Evolutionary conservation across 2,797 vertebrate species (phyloP).

Genomic region (Hypotaenidia philippensis): DNA sequence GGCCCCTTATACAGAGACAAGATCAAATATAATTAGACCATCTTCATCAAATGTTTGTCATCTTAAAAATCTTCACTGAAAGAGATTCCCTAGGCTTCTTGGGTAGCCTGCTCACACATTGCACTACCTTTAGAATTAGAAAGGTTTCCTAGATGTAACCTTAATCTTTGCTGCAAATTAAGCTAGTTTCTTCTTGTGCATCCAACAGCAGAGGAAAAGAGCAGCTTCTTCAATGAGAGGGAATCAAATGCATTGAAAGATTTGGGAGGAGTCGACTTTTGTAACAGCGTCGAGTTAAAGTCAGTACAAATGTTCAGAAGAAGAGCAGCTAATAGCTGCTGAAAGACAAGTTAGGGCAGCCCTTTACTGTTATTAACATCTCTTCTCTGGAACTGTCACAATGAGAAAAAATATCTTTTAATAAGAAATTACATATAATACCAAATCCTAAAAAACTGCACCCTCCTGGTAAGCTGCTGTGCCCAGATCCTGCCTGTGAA

Average conservation of each 20-base stretch:
- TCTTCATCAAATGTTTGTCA: neutral
- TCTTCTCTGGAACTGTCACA: neutral
- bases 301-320: neutral
- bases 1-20: neutral
- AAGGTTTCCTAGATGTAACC: neutral
- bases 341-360: slow-evolving; percentile 21
- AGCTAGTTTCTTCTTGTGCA: neutral
- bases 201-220: neutral
- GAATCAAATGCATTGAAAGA: neutral
- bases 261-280: slow-evolving; percentile 33
- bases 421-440: neutral
- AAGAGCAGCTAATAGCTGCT: neutral
- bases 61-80: neutral
- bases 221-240: neutral
- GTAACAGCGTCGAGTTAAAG: neutral
- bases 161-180: neutral
- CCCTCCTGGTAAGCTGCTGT: neutral
- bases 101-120: neutral
- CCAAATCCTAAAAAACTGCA: neutral
- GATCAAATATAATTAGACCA: neutral
- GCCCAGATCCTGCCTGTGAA: accelerated
- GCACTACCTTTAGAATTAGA: neutral
- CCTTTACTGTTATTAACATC: neutral
- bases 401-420: neutral
- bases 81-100: neutral